Percentiles rank a stretch among this genome's conserved stretches.
phyloP scores from a whole-genome alignment of 1,140 invertebrate species.

The Dolichoris vasculosae region DNA sequence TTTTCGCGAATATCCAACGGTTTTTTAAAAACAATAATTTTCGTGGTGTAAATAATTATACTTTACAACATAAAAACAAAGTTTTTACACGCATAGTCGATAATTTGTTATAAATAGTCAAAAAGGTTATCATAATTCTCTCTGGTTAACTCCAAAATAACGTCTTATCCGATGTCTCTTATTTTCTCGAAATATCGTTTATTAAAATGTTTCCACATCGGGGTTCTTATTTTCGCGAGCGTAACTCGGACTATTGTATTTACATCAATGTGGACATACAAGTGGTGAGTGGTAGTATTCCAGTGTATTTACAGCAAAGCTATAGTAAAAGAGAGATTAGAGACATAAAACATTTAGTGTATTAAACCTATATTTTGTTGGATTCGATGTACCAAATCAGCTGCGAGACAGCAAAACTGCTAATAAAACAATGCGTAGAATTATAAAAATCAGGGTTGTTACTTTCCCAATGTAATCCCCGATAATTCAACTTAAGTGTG shows the following conservation, averaged over 20 bases:
- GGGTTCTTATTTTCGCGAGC: not conserved
- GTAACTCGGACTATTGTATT: conserved; percentile 4
- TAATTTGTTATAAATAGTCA: no score
- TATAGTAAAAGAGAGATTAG: conserved; percentile 47
- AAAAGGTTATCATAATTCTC: no score
- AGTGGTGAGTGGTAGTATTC: conserved; percentile 12
- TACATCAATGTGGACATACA: conserved; percentile 26
- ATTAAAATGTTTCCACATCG: conserved; percentile 12
- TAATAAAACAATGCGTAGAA: conserved; percentile 35
- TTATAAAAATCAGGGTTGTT: not conserved
- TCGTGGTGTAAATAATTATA: no score
- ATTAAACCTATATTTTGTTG: conserved; percentile 18
- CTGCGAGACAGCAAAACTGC: conserved; percentile 40
- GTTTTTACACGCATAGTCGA: no score
- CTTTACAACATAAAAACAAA: no score
- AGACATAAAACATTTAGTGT: conserved; percentile 21
- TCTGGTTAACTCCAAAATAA: no score
- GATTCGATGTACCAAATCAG: conserved; percentile 3
- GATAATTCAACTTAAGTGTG: not conserved
- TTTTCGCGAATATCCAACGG: no score
- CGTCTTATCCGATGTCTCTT: not conserved
- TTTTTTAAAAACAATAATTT: no score
- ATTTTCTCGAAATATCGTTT: not conserved
- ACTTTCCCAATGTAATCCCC: not conserved
- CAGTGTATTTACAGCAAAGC: conserved; percentile 49